These are phyloP conservation scores for Anoura caudifer DNA, from an alignment of 2,113 vertebrate genomes.

Conservation along the genomic window DNA sequence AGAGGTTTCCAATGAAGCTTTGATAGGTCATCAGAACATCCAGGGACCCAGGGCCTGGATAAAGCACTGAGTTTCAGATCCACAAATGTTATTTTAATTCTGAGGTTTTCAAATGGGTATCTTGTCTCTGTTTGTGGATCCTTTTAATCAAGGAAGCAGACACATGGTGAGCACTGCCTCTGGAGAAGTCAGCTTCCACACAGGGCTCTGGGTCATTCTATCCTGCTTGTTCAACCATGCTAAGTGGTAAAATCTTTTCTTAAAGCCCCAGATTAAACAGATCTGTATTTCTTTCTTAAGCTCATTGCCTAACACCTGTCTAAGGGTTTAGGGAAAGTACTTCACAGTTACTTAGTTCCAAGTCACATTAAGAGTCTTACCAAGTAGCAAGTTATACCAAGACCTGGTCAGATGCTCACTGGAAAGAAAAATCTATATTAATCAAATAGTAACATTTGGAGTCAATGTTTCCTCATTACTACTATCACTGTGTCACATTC, in stretches of 20 bases:
- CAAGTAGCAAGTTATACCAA: not conserved
- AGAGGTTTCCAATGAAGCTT: not conserved
- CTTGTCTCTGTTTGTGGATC: not conserved
- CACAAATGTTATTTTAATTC: not conserved
- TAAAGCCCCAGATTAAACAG: not conserved
- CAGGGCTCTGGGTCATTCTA: not conserved
- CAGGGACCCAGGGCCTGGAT: not conserved
- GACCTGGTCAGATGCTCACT: accelerated
- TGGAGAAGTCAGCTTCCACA: not conserved
- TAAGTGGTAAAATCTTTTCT: not conserved
- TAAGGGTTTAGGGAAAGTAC: not conserved
- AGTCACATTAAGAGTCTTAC: not conserved
- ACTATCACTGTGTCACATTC: not conserved
- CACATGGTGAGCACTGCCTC: not conserved
- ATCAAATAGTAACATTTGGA: not conserved
- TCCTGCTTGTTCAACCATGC: not conserved
- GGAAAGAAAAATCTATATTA: not conserved
- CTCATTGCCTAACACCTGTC: not conserved
- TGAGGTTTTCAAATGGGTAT: not conserved
- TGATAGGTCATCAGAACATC: not conserved
- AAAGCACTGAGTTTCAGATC: not conserved
- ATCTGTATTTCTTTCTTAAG: not conserved
- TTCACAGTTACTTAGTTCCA: not conserved
- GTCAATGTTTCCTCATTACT: not conserved
- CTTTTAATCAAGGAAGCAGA: not conserved